Evolutionary conservation across 1,140 invertebrate genomes (phyloP).

Genomic region (Cryptotermes secundus): DNA sequence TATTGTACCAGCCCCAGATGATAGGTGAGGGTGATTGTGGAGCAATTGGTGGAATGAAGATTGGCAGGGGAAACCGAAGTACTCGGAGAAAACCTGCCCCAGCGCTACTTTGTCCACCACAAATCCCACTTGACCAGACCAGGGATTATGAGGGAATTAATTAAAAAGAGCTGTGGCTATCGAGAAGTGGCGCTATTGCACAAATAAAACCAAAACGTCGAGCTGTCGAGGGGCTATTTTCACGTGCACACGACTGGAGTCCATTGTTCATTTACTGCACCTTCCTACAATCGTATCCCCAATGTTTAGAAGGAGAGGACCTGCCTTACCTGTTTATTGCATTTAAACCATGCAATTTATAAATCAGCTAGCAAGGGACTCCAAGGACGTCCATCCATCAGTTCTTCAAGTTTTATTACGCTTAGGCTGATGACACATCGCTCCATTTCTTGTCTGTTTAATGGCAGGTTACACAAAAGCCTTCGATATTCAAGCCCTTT

Average conservation of each 20-base stretch:
- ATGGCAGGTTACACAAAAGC: background rate
- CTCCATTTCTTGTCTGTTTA: background rate
- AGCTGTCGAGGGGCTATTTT: background rate
- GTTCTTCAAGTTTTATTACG: background rate
- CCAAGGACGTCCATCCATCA: background rate
- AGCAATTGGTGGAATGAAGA: too few relatives aligned
- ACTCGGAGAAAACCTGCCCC: too few relatives aligned
- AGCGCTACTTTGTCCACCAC: too few relatives aligned
- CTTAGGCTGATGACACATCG: background rate
- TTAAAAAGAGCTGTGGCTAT: too few relatives aligned
- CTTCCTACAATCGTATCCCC: background rate
- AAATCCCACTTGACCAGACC: too few relatives aligned
- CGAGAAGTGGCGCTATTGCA: too few relatives aligned
- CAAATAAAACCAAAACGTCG: too few relatives aligned
- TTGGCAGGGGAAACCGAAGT: too few relatives aligned
- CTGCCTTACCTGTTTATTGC: background rate
- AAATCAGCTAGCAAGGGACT: background rate
- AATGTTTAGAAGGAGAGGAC: background rate
- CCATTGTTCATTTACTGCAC: background rate
- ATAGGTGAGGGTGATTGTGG: too few relatives aligned
- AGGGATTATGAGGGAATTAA: too few relatives aligned
- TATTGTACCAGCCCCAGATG: too few relatives aligned
- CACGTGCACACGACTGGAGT: background rate
- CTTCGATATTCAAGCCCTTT: too few relatives aligned
- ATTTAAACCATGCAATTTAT: slow-evolving; percentile 6